These are phyloP conservation scores for Tor tambroides DNA, from an alignment of 2,113 vertebrate species.

Conservation along the genomic window DNA sequence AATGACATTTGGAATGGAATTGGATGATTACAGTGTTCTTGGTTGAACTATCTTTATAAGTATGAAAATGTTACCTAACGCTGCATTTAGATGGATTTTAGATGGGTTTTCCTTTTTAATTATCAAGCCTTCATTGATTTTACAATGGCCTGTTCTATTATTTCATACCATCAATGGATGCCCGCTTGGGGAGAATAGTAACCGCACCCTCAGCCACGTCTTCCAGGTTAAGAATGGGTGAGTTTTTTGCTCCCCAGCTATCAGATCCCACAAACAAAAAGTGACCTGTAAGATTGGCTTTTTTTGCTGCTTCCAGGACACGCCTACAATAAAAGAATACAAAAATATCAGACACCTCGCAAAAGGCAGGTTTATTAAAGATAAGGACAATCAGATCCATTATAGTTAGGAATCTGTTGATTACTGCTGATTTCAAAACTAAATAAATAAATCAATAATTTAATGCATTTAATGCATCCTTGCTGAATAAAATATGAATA, in stretches of 20 bases:
- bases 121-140: not conserved
- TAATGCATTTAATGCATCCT: no score
- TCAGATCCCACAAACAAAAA: constrained; percentile 79
- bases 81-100: not conserved
- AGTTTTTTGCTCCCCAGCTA: constrained; percentile 78
- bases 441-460: no score
- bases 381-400: not conserved
- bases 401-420: not conserved
- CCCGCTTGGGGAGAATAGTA: constrained; percentile 77
- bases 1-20: not conserved
- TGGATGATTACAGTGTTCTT: not conserved
- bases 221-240: constrained; percentile 75
- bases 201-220: constrained; percentile 77
- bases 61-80: not conserved
- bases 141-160: not conserved
- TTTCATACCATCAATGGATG: constrained; percentile 78
- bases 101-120: not conserved
- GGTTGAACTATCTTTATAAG: not conserved
- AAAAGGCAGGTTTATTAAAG: not conserved
- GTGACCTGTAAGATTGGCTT: constrained; percentile 85
- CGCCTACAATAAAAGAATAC: constrained; percentile 70
- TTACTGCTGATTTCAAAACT: no score
- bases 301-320: constrained; percentile 81
- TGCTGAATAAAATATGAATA: no score
- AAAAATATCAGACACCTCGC: not conserved